Base-by-base conservation (phyloP, 2,113 vertebrate genomes). In the Neoarius graeffei region DNA sequence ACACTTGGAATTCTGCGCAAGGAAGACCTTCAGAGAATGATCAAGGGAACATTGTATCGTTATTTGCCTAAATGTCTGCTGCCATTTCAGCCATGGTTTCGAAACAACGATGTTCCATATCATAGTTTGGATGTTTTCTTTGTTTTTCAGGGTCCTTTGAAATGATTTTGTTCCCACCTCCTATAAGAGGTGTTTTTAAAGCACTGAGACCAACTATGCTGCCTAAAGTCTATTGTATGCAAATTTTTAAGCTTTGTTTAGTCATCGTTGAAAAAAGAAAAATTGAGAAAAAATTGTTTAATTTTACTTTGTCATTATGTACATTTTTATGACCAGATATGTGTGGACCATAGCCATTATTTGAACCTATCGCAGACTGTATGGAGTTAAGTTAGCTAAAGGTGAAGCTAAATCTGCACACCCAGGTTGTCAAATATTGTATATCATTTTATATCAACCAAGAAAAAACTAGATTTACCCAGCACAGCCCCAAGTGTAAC, bases 141-240 rank as follows among this genome's bases (percentile, higher is more conserved):
- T 86, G 81, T 11, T 82, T 89, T 86, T 77, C 42, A 74, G 77
- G 74, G 59, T 87, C 27, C 57, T 74, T 88, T 81, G 54, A 59
- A 88, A 52, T 89, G 89, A 79, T 79, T 60, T 81, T 86, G 27
- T 89, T 90, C 87, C 92, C 87, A 92, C 84, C 69, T 85, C 69
- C 79, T 79, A 54, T 93, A 94, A 93, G 93, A 94, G 90, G 93
- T 91, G 69, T 93, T 94, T 93, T 94, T 91, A 93, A 93, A 94
- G 94, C 93, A 93, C 93, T 94, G 93, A 95, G 94, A 95, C 91
- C 94, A 95, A 95, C 92, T 88, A 93, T 95, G 94, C 95, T 95
- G 94, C 94, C 94, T 94, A 94, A 92, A 92, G 87, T 88, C 87
- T 88, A 90, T 81, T 90, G 90, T 85, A 92, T 90, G 89, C 82